Evolutionary conservation across 2,888 invertebrate species (phyloP).

Genomic region (Aelia acuminata): DNA sequence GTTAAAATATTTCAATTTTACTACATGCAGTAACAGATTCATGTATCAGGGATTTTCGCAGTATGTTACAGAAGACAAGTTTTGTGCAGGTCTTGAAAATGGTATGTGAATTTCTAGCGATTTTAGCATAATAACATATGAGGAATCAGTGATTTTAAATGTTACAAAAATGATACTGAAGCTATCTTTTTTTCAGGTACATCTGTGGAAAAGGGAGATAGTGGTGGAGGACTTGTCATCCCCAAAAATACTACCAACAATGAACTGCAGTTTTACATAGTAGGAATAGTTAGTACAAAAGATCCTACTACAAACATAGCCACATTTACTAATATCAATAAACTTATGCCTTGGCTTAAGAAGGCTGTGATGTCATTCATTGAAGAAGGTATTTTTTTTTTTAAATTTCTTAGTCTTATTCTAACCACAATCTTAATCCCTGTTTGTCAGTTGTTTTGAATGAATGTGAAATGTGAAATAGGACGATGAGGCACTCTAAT

Average conservation of each 20-base stretch:
- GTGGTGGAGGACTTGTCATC: constrained; percentile 3
- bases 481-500: too few relatives aligned
- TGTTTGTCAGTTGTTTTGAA: too few relatives aligned
- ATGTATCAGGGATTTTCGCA: background rate
- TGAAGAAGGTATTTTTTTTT: constrained; percentile 10
- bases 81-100: constrained; percentile 23
- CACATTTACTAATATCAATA: constrained; percentile 5
- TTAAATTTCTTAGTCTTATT: background rate
- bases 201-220: background rate
- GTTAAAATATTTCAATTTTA: constrained; percentile 9
- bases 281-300: constrained; percentile 14
- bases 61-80: background rate
- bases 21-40: background rate
- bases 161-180: background rate
- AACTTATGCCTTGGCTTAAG: background rate
- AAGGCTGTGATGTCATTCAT: background rate
- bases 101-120: background rate
- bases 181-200: background rate
- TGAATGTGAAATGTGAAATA: too few relatives aligned
- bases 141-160: background rate
- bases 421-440: too few relatives aligned
- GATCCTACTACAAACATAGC: background rate
- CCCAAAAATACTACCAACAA: background rate
- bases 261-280: background rate
- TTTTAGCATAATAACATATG: background rate